These are phyloP conservation scores for Zhengitettix transpicula DNA, from an alignment of 2,888 invertebrate genomes.

Conservation along the genomic window DNA sequence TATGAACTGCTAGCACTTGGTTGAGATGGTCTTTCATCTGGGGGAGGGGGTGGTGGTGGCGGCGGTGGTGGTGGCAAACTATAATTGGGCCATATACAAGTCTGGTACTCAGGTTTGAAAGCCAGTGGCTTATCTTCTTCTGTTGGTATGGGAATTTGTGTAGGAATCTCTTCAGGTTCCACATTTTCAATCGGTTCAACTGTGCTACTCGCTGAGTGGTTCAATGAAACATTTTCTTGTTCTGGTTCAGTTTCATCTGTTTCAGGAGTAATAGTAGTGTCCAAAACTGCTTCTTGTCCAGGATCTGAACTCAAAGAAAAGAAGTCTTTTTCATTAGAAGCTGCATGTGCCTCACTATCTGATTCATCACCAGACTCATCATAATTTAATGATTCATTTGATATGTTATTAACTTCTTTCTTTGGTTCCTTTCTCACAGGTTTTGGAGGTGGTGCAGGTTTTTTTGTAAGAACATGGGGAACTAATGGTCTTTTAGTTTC, in stretches of 20 bases:
- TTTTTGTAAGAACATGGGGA: conserved; percentile 12
- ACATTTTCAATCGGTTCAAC: no score
- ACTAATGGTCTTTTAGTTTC: conserved; percentile 11
- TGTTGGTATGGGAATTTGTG: not conserved
- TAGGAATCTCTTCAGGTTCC: not conserved
- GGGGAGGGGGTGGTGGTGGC: not conserved
- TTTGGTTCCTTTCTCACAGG: conserved; percentile 2
- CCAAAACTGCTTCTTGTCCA: not conserved
- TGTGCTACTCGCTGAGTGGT: no score
- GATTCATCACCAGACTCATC: conserved; percentile 16
- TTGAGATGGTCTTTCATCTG: not conserved
- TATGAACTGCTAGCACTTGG: not conserved
- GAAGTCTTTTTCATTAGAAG: conserved; percentile 12
- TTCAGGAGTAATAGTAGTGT: not conserved
- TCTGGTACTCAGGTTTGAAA: not conserved
- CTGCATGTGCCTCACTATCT: conserved; percentile 8
- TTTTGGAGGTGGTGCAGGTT: conserved; percentile 1
- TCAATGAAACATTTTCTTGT: no score
- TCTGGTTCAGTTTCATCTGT: not conserved
- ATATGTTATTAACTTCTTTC: conserved; percentile 5
- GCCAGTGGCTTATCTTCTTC: not conserved
- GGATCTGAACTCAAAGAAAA: conserved; percentile 9
- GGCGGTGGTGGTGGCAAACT: not conserved
- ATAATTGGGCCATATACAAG: not conserved
- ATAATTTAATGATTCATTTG: conserved; percentile 10